These are phyloP conservation scores for Caenorhabditis panamensis DNA, from an alignment of 2,888 invertebrate genomes.

Conservation along the genomic window DNA sequence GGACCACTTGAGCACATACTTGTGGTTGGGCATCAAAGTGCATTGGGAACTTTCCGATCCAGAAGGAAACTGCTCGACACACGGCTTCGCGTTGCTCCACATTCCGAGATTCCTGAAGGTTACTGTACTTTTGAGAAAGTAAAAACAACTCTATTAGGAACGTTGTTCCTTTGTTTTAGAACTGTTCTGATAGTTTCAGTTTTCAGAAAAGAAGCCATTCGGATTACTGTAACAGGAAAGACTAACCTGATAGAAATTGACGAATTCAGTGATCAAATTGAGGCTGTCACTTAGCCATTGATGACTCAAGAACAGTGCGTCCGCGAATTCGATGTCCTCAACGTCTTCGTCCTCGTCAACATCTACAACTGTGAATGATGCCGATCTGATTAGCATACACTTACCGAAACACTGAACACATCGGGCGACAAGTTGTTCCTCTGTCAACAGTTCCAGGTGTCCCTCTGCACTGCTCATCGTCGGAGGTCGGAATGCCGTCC, in stretches of 20 bases:
- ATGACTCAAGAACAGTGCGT: conserved; percentile 83
- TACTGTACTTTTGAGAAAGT: neutral
- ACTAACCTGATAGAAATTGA: conserved; percentile 75
- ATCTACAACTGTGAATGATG: conserved; percentile 21
- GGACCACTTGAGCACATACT: conserved; percentile 79
- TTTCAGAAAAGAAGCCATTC: conserved; percentile 8
- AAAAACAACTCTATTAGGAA: neutral
- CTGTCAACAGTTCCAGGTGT: conserved; percentile 30
- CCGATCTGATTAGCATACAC: conserved; percentile 15
- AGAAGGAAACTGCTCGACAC: conserved; percentile 82
- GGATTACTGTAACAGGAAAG: neutral
- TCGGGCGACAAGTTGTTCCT: conserved; percentile 47
- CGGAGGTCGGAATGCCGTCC: conserved; percentile 40
- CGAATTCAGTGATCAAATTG: conserved; percentile 80
- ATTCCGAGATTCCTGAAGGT: conserved; percentile 62
- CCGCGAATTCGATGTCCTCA: conserved; percentile 76
- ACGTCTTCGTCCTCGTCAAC: conserved; percentile 40
- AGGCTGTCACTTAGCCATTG: conserved; percentile 83
- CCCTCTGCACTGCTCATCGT: conserved; percentile 30
- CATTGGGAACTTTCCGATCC: conserved; percentile 84
- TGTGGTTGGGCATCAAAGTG: conserved; percentile 84
- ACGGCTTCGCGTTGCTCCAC: conserved; percentile 62
- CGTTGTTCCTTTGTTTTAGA: conserved; percentile 15
- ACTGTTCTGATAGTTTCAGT: too few species aligned
- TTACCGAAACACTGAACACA: conserved; percentile 59